Conservation (phyloP, 1,140 invertebrate species). For the Mya arenaria region DNA sequence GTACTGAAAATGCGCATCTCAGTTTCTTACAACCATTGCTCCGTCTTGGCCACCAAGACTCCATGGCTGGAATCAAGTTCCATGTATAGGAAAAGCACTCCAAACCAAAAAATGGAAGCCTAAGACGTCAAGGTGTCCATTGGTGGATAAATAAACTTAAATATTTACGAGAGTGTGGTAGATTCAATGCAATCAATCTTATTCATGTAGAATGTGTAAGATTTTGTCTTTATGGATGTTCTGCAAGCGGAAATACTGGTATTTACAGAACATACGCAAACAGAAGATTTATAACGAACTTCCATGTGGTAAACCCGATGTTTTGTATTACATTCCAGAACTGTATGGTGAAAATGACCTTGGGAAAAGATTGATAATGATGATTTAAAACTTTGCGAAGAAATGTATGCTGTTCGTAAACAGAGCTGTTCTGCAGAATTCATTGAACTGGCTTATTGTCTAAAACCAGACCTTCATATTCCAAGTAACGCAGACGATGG, state of each 20-base stretch:
- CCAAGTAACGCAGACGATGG: too few species aligned
- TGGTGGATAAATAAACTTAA: constrained; percentile 52
- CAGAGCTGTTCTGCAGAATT: too few species aligned
- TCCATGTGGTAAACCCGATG: too few species aligned
- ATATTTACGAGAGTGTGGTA: constrained; percentile 29
- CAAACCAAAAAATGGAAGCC: constrained; percentile 55
- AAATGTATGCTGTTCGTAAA: too few species aligned
- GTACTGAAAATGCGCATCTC: constrained; percentile 54
- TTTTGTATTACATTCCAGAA: too few species aligned
- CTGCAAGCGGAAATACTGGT: constrained; percentile 27
- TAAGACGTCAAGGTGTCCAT: constrained; percentile 31
- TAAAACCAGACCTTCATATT: too few species aligned
- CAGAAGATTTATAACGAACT: too few species aligned
- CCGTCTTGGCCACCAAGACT: constrained; percentile 6
- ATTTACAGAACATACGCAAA: too few species aligned
- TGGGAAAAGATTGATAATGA: too few species aligned
- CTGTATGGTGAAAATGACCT: too few species aligned
- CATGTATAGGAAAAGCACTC: constrained; percentile 49
- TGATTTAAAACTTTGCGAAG: too few species aligned
- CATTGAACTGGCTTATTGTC: too few species aligned
- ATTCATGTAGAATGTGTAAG: constrained; percentile 17
- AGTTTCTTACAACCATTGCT: constrained; percentile 44
- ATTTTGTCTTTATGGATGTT: constrained; percentile 32
- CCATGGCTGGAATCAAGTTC: constrained; percentile 40
- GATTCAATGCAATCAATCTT: constrained; percentile 13